Conservation (phyloP, 1,140 invertebrate species). For the Heterodera schachtii region DNA sequence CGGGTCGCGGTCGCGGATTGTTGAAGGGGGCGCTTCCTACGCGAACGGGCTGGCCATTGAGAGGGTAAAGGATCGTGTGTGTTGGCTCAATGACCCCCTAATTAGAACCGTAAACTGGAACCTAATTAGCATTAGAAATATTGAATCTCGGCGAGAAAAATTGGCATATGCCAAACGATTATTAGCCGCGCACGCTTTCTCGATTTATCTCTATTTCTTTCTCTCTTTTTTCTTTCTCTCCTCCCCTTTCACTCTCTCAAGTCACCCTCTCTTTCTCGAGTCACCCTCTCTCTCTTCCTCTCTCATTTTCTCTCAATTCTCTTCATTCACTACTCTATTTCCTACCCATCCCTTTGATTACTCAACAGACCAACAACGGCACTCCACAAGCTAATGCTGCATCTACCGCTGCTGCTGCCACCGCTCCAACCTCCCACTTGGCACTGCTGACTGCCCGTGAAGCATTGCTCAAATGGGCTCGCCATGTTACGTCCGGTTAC, state of each 20-base stretch:
- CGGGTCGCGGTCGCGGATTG: conserved; percentile 23
- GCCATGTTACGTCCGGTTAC: conserved; percentile 85
- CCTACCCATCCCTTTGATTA: not conserved
- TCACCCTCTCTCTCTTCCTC: not conserved
- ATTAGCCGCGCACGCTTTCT: not conserved
- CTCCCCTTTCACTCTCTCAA: not conserved
- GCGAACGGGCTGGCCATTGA: conserved; percentile 19
- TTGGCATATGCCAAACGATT: too few relatives aligned
- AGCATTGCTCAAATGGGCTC: conserved; percentile 90
- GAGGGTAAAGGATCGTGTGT: conserved; percentile 4
- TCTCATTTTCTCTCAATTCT: too few relatives aligned
- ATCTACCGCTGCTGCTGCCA: too few relatives aligned
- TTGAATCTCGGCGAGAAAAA: not conserved
- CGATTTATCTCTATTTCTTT: not conserved
- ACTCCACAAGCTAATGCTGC: conserved; percentile 68
- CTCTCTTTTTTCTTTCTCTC: not conserved
- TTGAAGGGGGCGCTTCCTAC: conserved; percentile 10
- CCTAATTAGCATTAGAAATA: not conserved
- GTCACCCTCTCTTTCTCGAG: not conserved
- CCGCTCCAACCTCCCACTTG: too few relatives aligned
- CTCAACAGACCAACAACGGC: conserved; percentile 59
- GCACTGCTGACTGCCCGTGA: conserved; percentile 76
- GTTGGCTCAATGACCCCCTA: too few relatives aligned
- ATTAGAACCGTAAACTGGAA: too few relatives aligned
- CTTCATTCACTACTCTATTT: too few relatives aligned